Evolutionary conservation across 1,140 invertebrate species (phyloP), one percentile per base, ranked within the genome.

Genomic region (Tribolium madens): DNA sequence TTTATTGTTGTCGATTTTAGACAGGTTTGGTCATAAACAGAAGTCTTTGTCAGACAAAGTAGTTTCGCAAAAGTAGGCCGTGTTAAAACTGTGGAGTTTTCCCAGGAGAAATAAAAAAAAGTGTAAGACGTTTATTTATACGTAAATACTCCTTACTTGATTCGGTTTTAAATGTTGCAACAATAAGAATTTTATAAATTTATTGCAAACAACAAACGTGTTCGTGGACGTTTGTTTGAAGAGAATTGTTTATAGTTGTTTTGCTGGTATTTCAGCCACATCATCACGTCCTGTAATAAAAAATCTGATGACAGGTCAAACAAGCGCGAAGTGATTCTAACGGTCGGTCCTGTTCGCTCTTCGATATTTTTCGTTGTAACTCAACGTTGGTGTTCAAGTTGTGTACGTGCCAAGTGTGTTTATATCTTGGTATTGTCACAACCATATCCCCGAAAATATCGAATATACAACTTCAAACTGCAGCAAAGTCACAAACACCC

Each of bases 251-350:
- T 64, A 64, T 26, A 26, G 13, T 12, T 64, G 21, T 17, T 12
- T 12, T 4, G 3, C 9, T 12, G 26, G 57, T 12, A 64, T 64
- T 57, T 21, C 3, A 4, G 21, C 1, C 12, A 4, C 57, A 14
- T 64, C 26, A 64, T 64, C 57, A 64, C 57, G 57, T 64, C 57
- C 31, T 42, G 21, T 64, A 64, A 64, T 64, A 64, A 64, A 64
- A 64, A 64, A 64, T 50, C 21, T 12, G 21, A 26, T 33, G 57
- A 64, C 57, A 64, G 57, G 57, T 33, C 57, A 64, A 64, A 64
- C 57, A 33, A 33, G 57, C 57, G 21, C 26, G 57, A 64, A 64
- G 57, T 64, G 57, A 64, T 64, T 64, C 26, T 64, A 64, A 64
- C 26, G 57, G 57, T 33, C 10, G 9, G 12, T 17, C 9, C 17